Conservation (phyloP, 2,797 vertebrate genomes). For the Ctenopoma kingsleyae region DNA sequence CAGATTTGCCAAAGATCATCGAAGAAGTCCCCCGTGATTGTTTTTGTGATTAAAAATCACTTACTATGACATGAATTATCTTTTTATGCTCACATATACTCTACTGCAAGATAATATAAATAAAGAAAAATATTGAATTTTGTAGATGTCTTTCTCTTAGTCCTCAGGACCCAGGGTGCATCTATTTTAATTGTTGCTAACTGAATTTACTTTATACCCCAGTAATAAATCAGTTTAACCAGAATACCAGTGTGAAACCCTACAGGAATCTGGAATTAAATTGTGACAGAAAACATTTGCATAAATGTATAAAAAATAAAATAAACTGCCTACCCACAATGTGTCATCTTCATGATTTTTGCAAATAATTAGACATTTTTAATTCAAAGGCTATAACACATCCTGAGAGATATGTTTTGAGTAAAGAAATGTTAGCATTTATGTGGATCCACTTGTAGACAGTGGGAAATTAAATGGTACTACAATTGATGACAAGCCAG, state of each 20-base stretch:
- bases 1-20: slow-evolving; percentile 36
- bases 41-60: background rate
- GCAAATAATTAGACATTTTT: too few relatives aligned
- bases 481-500: too few relatives aligned
- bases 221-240: slow-evolving; percentile 9
- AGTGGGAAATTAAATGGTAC: too few relatives aligned
- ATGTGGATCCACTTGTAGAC: too few relatives aligned
- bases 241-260: slow-evolving; percentile 3
- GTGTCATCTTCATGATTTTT: too few relatives aligned
- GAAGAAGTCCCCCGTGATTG: slow-evolving; percentile 29
- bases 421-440: too few relatives aligned
- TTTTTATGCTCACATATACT: background rate
- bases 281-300: slow-evolving; percentile 21
- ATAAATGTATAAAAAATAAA: slow-evolving; percentile 30
- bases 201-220: background rate
- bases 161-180: background rate
- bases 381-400: too few relatives aligned
- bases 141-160: background rate
- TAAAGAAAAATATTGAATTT: background rate
- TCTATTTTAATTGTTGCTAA: background rate
- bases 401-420: too few relatives aligned
- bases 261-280: background rate
- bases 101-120: background rate
- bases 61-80: background rate
- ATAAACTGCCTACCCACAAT: background rate